Conservation (phyloP, 2,797 vertebrate genomes). For the Rhabdomys pumilio region DNA sequence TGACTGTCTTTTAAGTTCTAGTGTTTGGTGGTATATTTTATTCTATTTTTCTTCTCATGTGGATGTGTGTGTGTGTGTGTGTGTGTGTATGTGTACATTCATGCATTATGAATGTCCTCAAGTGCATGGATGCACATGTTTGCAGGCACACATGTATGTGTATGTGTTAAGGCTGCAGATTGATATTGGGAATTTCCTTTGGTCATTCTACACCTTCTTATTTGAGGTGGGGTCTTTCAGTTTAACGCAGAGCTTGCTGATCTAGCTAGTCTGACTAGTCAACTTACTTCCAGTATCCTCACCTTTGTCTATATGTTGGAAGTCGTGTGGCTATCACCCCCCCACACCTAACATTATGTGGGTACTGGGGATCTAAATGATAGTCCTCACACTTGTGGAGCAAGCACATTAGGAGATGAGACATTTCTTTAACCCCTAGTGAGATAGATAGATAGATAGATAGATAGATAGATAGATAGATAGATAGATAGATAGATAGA, state of each 20-base stretch:
- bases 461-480: too few species aligned
- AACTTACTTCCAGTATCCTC: background rate
- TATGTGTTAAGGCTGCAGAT: background rate
- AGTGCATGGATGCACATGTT: background rate
- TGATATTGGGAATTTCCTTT: background rate
- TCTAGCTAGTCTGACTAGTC: background rate
- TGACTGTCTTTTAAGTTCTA: slow-evolving; percentile 70
- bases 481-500: too few species aligned
- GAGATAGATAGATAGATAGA: too few species aligned
- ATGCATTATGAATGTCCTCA: background rate
- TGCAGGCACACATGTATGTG: background rate
- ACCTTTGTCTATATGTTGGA: background rate
- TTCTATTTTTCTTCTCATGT: background rate
- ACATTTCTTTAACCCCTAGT: background rate
- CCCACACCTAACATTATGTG: background rate
- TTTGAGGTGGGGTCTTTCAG: background rate
- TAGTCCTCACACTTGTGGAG: background rate
- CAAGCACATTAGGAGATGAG: background rate
- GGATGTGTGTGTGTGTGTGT: background rate
- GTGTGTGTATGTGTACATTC: background rate
- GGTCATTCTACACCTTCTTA: background rate
- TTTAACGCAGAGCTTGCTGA: background rate
- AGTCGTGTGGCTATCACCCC: background rate
- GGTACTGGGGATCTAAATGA: background rate
- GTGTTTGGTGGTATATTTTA: slow-evolving; percentile 54